A percentile compares a stretch with the other conserved stretches of the same genome.
These are phyloP conservation scores for Leptocoma aspasia DNA, from an alignment of 2,113 vertebrate genomes.

Conservation along the genomic window DNA sequence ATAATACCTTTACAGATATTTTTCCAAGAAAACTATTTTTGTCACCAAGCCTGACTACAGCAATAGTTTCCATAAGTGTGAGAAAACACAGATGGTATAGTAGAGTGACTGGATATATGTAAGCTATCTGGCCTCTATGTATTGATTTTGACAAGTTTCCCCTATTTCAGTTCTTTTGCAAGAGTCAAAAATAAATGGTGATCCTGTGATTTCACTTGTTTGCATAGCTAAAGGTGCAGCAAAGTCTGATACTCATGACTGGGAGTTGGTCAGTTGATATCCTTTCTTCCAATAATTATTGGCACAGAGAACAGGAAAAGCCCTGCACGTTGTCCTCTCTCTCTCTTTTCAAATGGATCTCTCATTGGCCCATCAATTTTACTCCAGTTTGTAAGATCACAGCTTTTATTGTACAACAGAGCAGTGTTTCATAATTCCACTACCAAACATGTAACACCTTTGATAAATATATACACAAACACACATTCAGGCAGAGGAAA, in stretches of 20 bases:
- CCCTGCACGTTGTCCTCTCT: fast-evolving
- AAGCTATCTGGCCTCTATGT: background rate
- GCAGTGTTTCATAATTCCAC: background rate
- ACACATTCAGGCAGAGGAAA: background rate
- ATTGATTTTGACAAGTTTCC: background rate
- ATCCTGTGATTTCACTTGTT: background rate
- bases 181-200: background rate
- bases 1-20: background rate
- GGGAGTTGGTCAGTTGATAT: background rate
- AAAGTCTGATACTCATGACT: background rate
- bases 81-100: background rate
- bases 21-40: background rate
- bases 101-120: background rate
- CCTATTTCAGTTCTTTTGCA: background rate
- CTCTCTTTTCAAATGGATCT: background rate
- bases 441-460: background rate
- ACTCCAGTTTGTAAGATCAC: background rate
- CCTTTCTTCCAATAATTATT: background rate
- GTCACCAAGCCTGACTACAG: background rate
- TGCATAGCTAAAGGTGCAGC: background rate
- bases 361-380: background rate
- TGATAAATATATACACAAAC: background rate
- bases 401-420: background rate
- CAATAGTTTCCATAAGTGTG: background rate
- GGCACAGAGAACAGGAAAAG: background rate